phyloP scores from a whole-genome alignment of 2,797 vertebrate species.

The Mormyrops attenuatus region DNA sequence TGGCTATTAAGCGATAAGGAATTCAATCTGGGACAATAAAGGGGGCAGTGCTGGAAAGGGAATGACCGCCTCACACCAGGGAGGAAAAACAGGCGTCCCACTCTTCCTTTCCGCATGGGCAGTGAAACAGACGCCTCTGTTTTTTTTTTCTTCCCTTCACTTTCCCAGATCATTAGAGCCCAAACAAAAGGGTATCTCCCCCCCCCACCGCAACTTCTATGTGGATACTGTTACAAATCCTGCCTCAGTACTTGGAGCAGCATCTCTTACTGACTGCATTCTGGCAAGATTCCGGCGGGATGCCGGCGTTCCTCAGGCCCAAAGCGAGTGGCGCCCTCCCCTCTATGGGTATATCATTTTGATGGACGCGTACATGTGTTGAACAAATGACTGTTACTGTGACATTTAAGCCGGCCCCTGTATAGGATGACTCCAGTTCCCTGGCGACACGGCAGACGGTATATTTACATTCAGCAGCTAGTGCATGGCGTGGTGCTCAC shows the following conservation, averaged over 20 bases:
- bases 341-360: conserved; percentile 49
- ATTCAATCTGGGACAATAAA: conserved; percentile 48
- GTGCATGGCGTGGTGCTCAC: conserved; percentile 44
- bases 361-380: conserved; percentile 65
- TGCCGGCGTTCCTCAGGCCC: conserved; percentile 41
- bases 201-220: conserved; percentile 29
- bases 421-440: conserved; percentile 44
- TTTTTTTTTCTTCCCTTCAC: conserved; percentile 37
- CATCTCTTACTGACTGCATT: conserved; percentile 50
- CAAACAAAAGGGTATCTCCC: conserved; percentile 53
- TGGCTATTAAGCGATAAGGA: conserved; percentile 39
- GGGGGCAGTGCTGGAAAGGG: conserved; percentile 38
- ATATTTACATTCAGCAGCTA: conserved; percentile 61
- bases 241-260: conserved; percentile 45
- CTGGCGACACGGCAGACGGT: conserved; percentile 51
- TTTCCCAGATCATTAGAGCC: conserved; percentile 36
- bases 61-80: conserved; percentile 36
- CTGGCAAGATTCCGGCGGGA: conserved; percentile 27
- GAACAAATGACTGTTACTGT: conserved; percentile 56
- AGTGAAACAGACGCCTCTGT: conserved; percentile 35
- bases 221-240: conserved; percentile 58
- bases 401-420: conserved; percentile 61
- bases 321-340: conserved; percentile 40
- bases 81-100: conserved; percentile 33
- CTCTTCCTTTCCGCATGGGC: conserved; percentile 29